Conservation (phyloP, 2,888 invertebrate genomes). For the Chromoteleia sp. region DNA sequence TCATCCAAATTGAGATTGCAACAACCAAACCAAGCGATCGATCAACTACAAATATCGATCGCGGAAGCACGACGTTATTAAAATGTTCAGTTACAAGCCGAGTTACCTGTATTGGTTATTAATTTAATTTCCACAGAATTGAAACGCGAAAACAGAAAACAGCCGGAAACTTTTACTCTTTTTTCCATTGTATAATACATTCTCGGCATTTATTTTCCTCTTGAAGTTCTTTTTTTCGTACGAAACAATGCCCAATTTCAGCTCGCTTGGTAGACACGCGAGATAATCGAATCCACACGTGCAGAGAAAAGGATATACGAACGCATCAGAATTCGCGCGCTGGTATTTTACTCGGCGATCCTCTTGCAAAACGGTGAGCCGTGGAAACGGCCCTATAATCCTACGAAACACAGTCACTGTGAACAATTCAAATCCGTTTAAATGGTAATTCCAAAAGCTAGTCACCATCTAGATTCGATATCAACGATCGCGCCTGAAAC, state of each 20-base stretch:
- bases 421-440: constrained; percentile 73
- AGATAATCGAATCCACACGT: constrained; percentile 67
- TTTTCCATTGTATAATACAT: constrained; percentile 18
- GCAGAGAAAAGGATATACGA: constrained; percentile 64
- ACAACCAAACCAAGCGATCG: background rate
- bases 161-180: background rate
- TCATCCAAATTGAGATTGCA: background rate
- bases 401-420: constrained; percentile 65
- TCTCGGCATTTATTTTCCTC: constrained; percentile 35
- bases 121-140: too few relatives aligned
- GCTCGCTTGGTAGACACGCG: constrained; percentile 52
- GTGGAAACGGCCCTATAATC: constrained; percentile 69
- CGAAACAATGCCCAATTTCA: constrained; percentile 63
- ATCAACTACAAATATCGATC: background rate
- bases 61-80: too few relatives aligned
- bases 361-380: constrained; percentile 65
- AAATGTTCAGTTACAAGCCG: too few relatives aligned
- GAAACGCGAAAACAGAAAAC: too few relatives aligned
- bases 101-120: too few relatives aligned
- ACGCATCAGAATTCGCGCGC: constrained; percentile 61
- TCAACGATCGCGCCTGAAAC: constrained; percentile 49
- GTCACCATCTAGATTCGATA: constrained; percentile 66
- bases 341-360: constrained; percentile 63
- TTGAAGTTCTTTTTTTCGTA: constrained; percentile 20
- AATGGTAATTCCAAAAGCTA: constrained; percentile 73